Conservation (phyloP, 2,113 vertebrate species). For the Erythrocebus patas region DNA sequence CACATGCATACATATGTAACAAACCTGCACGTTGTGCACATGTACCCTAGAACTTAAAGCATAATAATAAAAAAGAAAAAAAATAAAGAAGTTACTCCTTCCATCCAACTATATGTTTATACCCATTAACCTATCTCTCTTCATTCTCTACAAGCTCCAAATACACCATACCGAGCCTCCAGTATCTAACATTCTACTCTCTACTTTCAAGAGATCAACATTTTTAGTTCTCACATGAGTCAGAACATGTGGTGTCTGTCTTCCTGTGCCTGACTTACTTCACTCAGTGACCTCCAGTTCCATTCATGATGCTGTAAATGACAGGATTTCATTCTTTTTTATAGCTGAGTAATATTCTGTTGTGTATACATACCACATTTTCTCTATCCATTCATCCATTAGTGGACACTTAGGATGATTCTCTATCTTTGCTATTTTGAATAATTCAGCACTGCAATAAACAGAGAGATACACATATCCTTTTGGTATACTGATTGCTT, state of each 20-base stretch:
- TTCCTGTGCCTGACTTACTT: neutral
- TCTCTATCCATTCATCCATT: neutral
- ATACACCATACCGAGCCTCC: neutral
- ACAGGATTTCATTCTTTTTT: neutral
- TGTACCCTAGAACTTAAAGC: no score
- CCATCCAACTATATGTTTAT: neutral
- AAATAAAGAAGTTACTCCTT: neutral
- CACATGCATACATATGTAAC: no score
- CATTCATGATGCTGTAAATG: neutral
- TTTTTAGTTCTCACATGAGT: neutral
- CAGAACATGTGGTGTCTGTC: neutral
- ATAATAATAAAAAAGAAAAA: no score
- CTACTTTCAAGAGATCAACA: neutral
- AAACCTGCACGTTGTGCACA: no score
- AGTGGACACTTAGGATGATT: neutral
- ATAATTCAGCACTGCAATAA: neutral
- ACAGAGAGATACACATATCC: neutral
- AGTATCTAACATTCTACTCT: neutral
- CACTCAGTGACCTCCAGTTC: neutral
- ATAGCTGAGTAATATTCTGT: neutral
- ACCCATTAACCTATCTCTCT: neutral
- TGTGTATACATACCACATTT: neutral
- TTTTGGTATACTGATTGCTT: neutral
- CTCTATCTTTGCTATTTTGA: neutral
- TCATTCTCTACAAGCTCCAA: neutral